A percentile compares a stretch with the other conserved stretches of the same genome.
Evolutionary conservation across 1,140 invertebrate genomes (phyloP).

Genomic region (Bathynomus jamesi): DNA sequence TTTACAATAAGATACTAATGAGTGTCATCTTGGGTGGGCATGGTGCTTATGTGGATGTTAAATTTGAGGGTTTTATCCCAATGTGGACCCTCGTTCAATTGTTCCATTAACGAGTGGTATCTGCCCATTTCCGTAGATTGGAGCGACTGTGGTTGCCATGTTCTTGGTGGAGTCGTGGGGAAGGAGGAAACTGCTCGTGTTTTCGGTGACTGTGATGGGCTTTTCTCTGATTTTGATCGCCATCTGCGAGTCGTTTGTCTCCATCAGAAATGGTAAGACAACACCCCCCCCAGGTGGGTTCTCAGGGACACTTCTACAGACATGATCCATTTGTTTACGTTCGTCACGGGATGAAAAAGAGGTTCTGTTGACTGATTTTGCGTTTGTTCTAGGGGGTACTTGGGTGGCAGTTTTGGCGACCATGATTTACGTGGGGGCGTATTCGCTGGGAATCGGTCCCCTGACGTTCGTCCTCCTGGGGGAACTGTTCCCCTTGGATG

Average conservation of each 20-base stretch:
- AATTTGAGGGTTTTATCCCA: too few species aligned
- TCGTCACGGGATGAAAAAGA: too few species aligned
- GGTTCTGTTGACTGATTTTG: too few species aligned
- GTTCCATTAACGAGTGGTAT: too few species aligned
- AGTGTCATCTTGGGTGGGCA: too few species aligned
- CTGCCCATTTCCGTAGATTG: constrained; percentile 4
- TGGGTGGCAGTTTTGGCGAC: constrained; percentile 44
- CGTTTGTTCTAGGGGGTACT: constrained; percentile 36
- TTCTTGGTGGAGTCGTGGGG: constrained; percentile 20
- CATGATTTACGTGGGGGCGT: constrained; percentile 45
- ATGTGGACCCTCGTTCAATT: too few species aligned
- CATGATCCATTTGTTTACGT: too few species aligned
- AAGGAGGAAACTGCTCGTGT: constrained; percentile 43
- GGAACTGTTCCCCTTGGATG: constrained; percentile 53
- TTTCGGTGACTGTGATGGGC: constrained; percentile 37
- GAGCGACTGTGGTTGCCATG: constrained; percentile 14
- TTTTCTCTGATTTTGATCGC: constrained; percentile 33
- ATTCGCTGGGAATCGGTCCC: constrained; percentile 47
- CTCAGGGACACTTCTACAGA: too few species aligned
- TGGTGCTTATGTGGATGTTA: too few species aligned
- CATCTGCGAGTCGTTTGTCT: constrained; percentile 9
- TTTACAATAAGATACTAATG: too few species aligned
- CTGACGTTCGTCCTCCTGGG: constrained; percentile 61
- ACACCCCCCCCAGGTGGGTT: too few species aligned
- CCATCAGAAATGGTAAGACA: neutral